Evolutionary conservation across 92 coral and sea anemone species (phyloP), one percentile per base, ranked within the genome.

Genomic region (Bergia sp.): DNA sequence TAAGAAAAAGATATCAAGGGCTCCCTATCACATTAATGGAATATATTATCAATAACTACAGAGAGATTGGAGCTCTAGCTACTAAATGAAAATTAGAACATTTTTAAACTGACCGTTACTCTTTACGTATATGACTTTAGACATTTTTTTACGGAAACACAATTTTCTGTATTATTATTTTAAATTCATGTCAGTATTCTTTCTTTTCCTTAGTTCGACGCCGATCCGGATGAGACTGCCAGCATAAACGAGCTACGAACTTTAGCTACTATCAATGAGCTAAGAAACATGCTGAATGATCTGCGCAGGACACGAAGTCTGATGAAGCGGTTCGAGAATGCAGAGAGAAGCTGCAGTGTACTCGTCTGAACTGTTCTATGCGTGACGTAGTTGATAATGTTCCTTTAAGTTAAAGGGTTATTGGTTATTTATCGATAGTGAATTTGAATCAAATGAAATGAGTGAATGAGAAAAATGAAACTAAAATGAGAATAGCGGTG

Each of bases 221-320:
- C 29, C 29, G 29, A 9, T 38, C 61, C 81, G 18, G 39, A 38
- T 18, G 61, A 13, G 37, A 41, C 58, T 44, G 81, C 55, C 58
- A 44, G 58, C 47, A 44, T 21, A 77, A 77, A 77, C 47, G 81
- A 77, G 38, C 29, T 77, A 77, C 81, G 81, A 43, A 77, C 81
- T 1, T 77, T 77, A 44, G 81, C 61, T 20, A 77, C 81, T 12
- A 77, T 77, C 61, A 77, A 77, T 18, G 81, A 77, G 39, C 47
- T 77, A 50, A 50, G 55, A 41, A 7, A 12, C n/a, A 0, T 44
- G 58, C 47, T 44, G 61, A 37, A 77, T 43, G 3, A 21, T 7
- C 81, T 77, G 4, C 81, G 81, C 81, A 77, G 18, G 4, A n/a
- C 81, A 8, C 29, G 37, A 20, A 77, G 57, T 20, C 81, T 77